phyloP scores from a whole-genome alignment of 35 echinoderm and acorn worm genomes.

The Lytechinus variegatus region DNA sequence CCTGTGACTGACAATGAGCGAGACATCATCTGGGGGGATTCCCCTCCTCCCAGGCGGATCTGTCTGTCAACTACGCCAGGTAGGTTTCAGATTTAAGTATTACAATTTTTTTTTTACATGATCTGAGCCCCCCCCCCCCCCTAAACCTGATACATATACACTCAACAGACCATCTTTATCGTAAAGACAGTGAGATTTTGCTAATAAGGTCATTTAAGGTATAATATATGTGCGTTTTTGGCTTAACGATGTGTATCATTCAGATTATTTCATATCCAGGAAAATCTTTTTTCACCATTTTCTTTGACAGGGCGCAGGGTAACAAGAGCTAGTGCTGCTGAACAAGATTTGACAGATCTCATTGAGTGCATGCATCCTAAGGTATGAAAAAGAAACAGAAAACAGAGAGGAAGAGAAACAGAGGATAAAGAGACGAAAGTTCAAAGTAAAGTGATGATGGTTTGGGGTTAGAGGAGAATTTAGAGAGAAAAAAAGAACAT shows the following conservation, averaged over 20 bases:
- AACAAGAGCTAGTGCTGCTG: conserved; percentile 27
- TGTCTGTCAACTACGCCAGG: conserved; percentile 43
- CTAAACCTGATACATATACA: too few relatives aligned
- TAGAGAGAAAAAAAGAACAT: too few relatives aligned
- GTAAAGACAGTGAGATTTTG: too few relatives aligned
- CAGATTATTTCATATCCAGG: too few relatives aligned
- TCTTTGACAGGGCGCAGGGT: conserved; percentile 23
- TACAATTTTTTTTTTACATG: neutral
- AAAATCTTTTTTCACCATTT: neutral
- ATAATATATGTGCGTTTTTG: too few relatives aligned
- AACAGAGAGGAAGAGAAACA: neutral
- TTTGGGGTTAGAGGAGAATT: neutral
- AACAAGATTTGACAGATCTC: conserved; percentile 39
- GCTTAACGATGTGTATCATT: too few relatives aligned
- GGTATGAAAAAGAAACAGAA: neutral
- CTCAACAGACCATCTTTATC: too few relatives aligned
- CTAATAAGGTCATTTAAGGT: too few relatives aligned
- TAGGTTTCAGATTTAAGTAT: neutral
- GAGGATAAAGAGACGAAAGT: neutral
- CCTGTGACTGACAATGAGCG: conserved; percentile 45
- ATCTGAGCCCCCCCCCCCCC: too few relatives aligned
- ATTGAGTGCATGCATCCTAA: conserved; percentile 48
- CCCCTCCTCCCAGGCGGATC: conserved; percentile 39
- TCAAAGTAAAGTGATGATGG: neutral
- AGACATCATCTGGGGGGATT: conserved; percentile 48